Percentiles rank a stretch among this genome's conserved stretches.
These are phyloP conservation scores for Botia almorhae DNA, from an alignment of 2,797 vertebrate species.

Conservation along the genomic window DNA sequence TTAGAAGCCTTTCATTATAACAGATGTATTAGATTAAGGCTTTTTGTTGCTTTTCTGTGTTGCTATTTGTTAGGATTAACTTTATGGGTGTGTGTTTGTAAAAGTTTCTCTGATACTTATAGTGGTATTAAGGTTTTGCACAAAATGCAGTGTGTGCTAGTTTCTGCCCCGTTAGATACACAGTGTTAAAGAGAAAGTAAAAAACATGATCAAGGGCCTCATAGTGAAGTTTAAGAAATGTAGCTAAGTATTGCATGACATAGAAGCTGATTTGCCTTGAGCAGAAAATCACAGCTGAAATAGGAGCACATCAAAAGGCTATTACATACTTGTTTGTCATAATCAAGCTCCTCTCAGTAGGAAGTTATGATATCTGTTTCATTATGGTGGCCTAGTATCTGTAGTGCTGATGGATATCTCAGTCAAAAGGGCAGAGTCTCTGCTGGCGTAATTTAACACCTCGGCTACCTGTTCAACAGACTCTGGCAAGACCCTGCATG, in stretches of 20 bases:
- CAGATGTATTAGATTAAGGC: constrained; percentile 15
- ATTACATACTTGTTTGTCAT: constrained; percentile 20
- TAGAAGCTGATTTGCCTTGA: too few species aligned
- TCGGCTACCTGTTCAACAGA: constrained; percentile 30
- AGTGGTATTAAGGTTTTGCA: too few species aligned
- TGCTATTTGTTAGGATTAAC: background rate
- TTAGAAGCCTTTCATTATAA: background rate
- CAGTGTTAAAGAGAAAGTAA: too few species aligned
- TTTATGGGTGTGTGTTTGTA: background rate
- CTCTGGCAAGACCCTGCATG: constrained; percentile 31
- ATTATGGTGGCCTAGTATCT: constrained; percentile 7
- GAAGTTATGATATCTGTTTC: background rate
- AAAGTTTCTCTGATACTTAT: background rate
- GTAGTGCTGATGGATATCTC: constrained; percentile 39
- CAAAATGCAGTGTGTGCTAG: too few species aligned
- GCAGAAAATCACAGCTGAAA: too few species aligned
- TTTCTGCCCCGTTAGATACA: too few species aligned
- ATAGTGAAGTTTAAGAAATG: too few species aligned
- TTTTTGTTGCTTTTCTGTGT: background rate
- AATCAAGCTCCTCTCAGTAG: background rate
- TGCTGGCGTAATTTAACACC: constrained; percentile 43
- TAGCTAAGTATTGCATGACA: too few species aligned
- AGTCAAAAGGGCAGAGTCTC: constrained; percentile 2
- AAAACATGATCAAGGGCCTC: too few species aligned
- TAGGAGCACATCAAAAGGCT: background rate